These are phyloP conservation scores for Athalia circularis DNA, from an alignment of 2,888 invertebrate species.

Conservation along the genomic window DNA sequence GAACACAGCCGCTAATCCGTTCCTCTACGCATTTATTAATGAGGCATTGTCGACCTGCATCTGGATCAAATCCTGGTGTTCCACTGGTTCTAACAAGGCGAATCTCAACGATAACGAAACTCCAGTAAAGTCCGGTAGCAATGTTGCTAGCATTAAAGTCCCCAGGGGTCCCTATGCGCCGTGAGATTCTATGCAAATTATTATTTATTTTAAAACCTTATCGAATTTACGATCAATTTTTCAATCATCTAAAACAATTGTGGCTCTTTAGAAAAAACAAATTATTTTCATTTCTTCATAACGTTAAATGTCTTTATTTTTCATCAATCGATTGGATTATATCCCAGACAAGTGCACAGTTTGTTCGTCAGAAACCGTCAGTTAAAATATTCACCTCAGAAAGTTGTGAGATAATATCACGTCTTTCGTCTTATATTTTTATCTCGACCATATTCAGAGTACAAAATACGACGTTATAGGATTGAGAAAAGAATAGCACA, in stretches of 20 bases:
- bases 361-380: no score
- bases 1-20: conserved; percentile 78
- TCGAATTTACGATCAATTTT: no score
- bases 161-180: conserved; percentile 54
- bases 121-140: conserved; percentile 42
- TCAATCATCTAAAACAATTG: no score
- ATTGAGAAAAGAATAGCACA: not conserved
- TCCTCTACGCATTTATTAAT: conserved; percentile 78
- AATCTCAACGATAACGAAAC: conserved; percentile 30
- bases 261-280: no score
- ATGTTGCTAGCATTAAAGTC: conserved; percentile 49
- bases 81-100: conserved; percentile 25
- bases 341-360: no score
- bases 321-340: no score
- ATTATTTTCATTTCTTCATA: no score
- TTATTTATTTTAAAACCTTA: not conserved
- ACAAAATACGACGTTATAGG: not conserved
- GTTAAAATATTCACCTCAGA: no score
- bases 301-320: no score
- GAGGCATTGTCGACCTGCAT: conserved; percentile 70
- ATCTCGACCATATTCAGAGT: not conserved
- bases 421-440: no score
- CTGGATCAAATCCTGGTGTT: conserved; percentile 50
- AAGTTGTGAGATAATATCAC: no score
- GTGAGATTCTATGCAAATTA: conserved; percentile 18